Evolutionary conservation across 2,888 invertebrate species (phyloP).

Genomic region (Baccha elongata): DNA sequence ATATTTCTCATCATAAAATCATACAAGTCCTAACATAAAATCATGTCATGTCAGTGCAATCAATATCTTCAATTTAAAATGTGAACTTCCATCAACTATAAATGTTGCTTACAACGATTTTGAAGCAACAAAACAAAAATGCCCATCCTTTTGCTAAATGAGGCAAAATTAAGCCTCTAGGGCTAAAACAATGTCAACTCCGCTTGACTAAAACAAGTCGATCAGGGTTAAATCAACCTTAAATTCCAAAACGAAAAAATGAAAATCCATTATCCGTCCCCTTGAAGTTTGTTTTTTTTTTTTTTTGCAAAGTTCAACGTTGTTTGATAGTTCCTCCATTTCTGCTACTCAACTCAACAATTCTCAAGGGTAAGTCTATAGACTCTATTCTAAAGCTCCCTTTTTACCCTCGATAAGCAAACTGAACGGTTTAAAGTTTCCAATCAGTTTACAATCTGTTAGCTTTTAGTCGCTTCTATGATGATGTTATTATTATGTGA

Average conservation of each 20-base stretch:
- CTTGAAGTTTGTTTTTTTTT: too few relatives aligned
- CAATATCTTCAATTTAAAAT: conserved; percentile 17
- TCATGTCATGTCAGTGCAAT: conserved; percentile 23
- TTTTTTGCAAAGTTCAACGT: conserved; percentile 57
- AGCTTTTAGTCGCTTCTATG: conserved; percentile 66
- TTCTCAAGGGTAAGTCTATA: conserved; percentile 30
- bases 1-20: neutral
- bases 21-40: conserved; percentile 18
- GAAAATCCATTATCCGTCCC: conserved; percentile 64
- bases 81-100: conserved; percentile 10
- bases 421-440: conserved; percentile 60
- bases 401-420: neutral
- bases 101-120: conserved; percentile 5
- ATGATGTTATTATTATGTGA: conserved; percentile 68
- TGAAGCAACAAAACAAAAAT: neutral
- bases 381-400: conserved; percentile 9
- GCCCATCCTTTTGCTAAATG: conserved; percentile 36
- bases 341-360: conserved; percentile 1
- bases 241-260: conserved; percentile 35
- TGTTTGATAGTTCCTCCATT: conserved; percentile 31
- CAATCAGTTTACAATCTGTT: conserved; percentile 71
- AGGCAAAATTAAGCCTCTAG: conserved; percentile 54
- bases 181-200: conserved; percentile 30
- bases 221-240: conserved; percentile 67
- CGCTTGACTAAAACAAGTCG: conserved; percentile 49